phyloP scores from a whole-genome alignment of 2,113 vertebrate species.

The Antennarius striatus region DNA sequence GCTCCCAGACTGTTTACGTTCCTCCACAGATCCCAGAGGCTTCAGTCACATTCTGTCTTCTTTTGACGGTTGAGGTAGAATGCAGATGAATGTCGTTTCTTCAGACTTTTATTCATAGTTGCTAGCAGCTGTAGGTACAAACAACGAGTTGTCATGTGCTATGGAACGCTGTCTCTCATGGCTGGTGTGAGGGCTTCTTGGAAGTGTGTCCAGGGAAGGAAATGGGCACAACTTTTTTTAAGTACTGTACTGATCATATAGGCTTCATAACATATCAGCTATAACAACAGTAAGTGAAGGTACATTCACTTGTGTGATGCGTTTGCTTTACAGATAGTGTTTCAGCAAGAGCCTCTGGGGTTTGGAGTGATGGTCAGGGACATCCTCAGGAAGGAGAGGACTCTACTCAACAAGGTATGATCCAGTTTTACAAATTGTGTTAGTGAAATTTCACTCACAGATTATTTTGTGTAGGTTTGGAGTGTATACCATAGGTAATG shows the following conservation, averaged over 20 bases:
- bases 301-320: not conserved
- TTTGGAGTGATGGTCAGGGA: constrained; percentile 76
- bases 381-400: constrained; percentile 74
- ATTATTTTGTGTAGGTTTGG: too few relatives aligned
- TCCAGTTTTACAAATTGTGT: not conserved
- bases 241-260: not conserved
- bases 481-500: too few relatives aligned
- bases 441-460: too few relatives aligned
- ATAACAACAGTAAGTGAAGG: too few relatives aligned
- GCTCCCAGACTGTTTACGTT: too few relatives aligned
- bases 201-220: too few relatives aligned
- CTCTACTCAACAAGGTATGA: constrained; percentile 64
- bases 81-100: not conserved
- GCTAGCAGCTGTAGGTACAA: too few relatives aligned
- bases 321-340: constrained; percentile 57
- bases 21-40: not conserved
- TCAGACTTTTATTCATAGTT: not conserved
- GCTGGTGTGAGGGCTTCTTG: not conserved
- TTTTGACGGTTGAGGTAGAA: too few relatives aligned
- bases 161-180: not conserved
- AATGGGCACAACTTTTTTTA: too few relatives aligned
- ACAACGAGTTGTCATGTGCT: not conserved
- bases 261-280: not conserved
- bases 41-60: not conserved
- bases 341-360: constrained; percentile 61